These are phyloP conservation scores for Eriosoma lanigerum DNA, from an alignment of 1,140 invertebrate genomes.

Conservation along the genomic window DNA sequence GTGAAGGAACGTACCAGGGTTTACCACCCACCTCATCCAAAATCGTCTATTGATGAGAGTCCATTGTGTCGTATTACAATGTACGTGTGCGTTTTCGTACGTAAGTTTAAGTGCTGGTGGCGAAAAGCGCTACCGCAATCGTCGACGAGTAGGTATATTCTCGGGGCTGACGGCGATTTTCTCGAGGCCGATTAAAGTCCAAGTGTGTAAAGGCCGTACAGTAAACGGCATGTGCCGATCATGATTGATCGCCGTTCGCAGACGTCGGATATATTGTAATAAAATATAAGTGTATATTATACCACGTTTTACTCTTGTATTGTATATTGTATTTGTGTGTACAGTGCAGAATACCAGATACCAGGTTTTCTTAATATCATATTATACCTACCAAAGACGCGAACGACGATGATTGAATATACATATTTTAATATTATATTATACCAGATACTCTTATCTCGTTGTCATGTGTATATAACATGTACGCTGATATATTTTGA, in stretches of 20 bases:
- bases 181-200: not conserved
- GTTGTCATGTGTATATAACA: not conserved
- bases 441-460: not conserved
- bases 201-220: not conserved
- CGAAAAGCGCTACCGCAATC: not conserved
- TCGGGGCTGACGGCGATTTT: not conserved
- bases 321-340: no score
- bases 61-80: not conserved
- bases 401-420: not conserved
- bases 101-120: not conserved
- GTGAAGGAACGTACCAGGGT: not conserved
- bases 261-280: no score
- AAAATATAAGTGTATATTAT: not conserved
- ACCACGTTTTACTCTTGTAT: not conserved
- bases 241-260: conserved; percentile 1
- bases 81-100: not conserved
- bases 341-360: no score
- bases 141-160: not conserved
- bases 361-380: no score
- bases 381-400: not conserved
- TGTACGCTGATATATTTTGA: not conserved
- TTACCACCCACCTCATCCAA: not conserved
- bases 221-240: not conserved
- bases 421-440: not conserved
- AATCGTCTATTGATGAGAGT: no score